Percentiles rank a stretch among this genome's conserved stretches.
These are phyloP conservation scores for Aphidius colemani DNA, from an alignment of 2,888 invertebrate genomes.

Conservation along the genomic window DNA sequence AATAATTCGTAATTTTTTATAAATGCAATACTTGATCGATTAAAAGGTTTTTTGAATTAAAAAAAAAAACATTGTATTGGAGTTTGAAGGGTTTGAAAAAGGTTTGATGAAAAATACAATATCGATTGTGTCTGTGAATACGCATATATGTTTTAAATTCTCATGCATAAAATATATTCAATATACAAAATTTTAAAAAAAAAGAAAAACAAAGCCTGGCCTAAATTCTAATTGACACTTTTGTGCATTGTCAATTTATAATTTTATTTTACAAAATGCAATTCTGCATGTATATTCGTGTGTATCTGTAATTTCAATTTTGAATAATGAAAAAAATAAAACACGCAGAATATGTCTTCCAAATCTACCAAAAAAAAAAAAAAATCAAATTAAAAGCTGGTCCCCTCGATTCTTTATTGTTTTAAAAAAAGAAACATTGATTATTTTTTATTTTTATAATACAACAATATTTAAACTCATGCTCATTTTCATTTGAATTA, in stretches of 20 bases:
- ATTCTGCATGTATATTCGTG: not conserved
- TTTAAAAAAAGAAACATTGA: no score
- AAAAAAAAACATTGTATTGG: not conserved
- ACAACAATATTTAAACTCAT: no score
- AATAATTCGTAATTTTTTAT: no score
- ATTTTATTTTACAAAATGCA: not conserved
- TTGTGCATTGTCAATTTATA: slow-evolving; percentile 10
- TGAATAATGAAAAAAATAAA: no score
- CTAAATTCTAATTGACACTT: slow-evolving; percentile 1
- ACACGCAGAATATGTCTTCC: slow-evolving; percentile 16
- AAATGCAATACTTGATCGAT: no score
- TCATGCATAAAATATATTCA: no score
- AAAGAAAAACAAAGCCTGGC: not conserved
- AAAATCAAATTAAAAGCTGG: not conserved
- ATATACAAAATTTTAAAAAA: not conserved
- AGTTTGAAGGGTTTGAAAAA: not conserved
- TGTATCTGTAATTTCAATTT: no score
- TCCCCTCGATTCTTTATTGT: no score
- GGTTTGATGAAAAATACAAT: not conserved
- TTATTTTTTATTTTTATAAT: no score
- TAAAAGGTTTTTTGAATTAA: no score
- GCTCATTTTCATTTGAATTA: no score
- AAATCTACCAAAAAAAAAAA: slow-evolving; percentile 9
- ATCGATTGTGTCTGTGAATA: not conserved
- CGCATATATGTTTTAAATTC: not conserved